Base-by-base conservation (phyloP, 2,113 vertebrate genomes). In the Junco hyemalis region DNA sequence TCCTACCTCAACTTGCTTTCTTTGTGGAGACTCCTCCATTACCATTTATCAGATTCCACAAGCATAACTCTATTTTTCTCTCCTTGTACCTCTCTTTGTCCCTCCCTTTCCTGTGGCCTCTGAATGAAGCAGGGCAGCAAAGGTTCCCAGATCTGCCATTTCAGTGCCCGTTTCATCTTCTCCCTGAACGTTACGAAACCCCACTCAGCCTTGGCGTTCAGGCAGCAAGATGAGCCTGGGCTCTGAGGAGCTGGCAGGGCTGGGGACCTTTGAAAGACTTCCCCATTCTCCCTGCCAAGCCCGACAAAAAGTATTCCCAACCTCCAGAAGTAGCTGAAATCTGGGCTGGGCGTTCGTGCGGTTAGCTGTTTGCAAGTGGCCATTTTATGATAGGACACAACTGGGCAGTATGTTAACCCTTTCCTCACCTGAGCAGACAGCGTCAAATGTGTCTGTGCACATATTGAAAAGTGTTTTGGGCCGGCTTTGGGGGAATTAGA, bases 301-400 rank as follows among this genome's bases (percentile, higher is more conserved):
- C 70, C 45, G 1, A 5, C 21, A 19, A 33, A 54, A 76, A 56
- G 18, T 42, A 45, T 50, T 83, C 79, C 87, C 61, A 11, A 76
- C 56, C 95, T 97, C 83, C 88, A 86, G 81, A 97, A 90, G 61
- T 96, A 95, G 87, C 96, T 98, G 97, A 97, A 97, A 98, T 98
- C 97, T 98, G 97, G 98, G 98, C 98, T 98, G 97, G 97, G 98
- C 98, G 98, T 99, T 98, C 96, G 98, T 99, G 98, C 98, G 98
- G 98, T 99, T 98, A 99, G 99, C 98, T 97, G 98, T 98, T 98
- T 98, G 98, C 98, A 98, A 98, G 98, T 98, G 98, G 98, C 98
- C 98, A 98, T 99, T 99, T 99, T 98, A 98, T 98, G 97, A 97
- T 74, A 98, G 96, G 92, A 97, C 73, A 97, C 90, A 92, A 92